phyloP scores from a whole-genome alignment of 2,888 invertebrate species.

The Octodonta nipae region DNA sequence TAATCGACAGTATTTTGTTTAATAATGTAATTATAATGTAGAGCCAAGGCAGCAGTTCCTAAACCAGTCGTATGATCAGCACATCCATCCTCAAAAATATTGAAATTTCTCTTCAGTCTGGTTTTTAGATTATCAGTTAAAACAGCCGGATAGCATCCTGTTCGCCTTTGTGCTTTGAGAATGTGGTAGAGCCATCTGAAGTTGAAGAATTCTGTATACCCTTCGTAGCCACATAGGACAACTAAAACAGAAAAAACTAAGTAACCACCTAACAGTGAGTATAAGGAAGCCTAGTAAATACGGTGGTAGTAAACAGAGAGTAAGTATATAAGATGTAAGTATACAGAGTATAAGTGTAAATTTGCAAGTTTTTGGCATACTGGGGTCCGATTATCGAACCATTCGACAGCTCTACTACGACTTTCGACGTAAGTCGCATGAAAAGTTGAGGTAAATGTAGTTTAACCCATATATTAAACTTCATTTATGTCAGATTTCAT shows the following conservation, averaged over 20 bases:
- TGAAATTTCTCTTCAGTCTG: constrained; percentile 16
- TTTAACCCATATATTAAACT: no score
- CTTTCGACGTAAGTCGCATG: no score
- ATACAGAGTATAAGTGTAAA: no score
- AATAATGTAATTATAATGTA: constrained; percentile 21
- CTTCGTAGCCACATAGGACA: constrained; percentile 24
- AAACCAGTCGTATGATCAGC: constrained; percentile 25
- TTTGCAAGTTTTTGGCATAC: no score
- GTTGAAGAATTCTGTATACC: constrained; percentile 21
- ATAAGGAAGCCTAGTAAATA: no score
- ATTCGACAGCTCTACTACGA: no score
- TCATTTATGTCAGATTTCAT: no score
- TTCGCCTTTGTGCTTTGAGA: constrained; percentile 17
- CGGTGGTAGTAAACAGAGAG: no score
- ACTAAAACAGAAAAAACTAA: constrained; percentile 16
- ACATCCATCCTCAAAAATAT: constrained; percentile 21
- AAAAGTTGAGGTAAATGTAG: no score
- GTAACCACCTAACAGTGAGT: no score
- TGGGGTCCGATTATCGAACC: no score
- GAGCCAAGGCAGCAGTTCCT: constrained; percentile 19
- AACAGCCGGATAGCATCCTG: constrained; percentile 20
- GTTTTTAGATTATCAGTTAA: constrained; percentile 14
- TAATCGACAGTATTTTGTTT: constrained; percentile 10
- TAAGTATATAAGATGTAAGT: no score
- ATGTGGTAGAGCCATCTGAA: constrained; percentile 19